phyloP scores from a whole-genome alignment of 2,797 vertebrate genomes.

The Epinephelus malabaricus region DNA sequence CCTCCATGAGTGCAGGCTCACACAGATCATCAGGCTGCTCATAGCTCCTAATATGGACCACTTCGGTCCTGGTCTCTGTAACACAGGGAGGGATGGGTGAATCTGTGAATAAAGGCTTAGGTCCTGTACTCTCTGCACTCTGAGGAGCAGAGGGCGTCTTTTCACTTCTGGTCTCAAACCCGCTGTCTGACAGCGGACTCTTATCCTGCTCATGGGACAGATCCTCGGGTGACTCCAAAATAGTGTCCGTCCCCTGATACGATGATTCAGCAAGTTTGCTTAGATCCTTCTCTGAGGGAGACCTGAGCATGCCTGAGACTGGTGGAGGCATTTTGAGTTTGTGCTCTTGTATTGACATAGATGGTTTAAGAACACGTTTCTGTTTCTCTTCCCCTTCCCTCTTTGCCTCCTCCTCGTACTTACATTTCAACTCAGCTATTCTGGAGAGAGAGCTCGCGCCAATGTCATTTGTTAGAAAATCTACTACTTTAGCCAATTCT shows the following conservation, averaged over 20 bases:
- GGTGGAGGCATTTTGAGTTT: constrained; percentile 99
- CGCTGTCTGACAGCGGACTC: constrained; percentile 98
- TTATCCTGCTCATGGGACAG: constrained; percentile 99
- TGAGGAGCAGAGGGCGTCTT: constrained; percentile 99
- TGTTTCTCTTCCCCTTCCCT: constrained; percentile 96
- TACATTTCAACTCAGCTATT: constrained; percentile 93
- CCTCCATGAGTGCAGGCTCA: constrained; percentile 88
- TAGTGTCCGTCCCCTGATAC: constrained; percentile 94
- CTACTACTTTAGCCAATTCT: constrained; percentile 94
- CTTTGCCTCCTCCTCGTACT: constrained; percentile 93
- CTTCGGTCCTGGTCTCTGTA: constrained; percentile 96
- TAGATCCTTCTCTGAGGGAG: constrained; percentile 97
- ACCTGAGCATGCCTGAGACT: constrained; percentile 92
- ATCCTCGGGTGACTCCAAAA: constrained; percentile 98
- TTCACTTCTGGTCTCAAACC: constrained; percentile 99
- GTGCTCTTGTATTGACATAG: constrained; percentile 89
- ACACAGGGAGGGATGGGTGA: constrained; percentile 96
- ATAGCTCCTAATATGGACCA: constrained; percentile 94
- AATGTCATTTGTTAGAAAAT: constrained; percentile 96
- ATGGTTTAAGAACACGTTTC: constrained; percentile 94
- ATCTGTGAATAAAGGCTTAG: constrained; percentile 97
- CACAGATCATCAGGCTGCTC: constrained; percentile 90
- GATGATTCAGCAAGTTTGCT: constrained; percentile 96
- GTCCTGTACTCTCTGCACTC: constrained; percentile 97
- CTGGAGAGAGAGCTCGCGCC: constrained; percentile 91